Conservation (phyloP, 2,888 invertebrate genomes). For the Salticus scenicus region DNA sequence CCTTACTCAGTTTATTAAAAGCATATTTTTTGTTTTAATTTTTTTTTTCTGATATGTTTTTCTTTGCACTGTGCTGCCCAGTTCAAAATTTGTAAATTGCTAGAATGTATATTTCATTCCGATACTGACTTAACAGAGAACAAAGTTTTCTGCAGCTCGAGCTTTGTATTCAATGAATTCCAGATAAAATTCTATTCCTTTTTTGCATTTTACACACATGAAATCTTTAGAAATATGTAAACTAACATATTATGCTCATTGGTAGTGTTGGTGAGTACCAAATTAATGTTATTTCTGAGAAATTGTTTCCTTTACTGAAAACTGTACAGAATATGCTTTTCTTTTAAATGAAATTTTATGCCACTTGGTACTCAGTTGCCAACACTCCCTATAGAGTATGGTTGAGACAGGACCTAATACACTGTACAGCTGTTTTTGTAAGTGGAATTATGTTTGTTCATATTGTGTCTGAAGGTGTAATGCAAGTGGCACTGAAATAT, state of each 20-base stretch:
- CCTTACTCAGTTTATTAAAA: no score
- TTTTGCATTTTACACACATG: constrained; percentile 12
- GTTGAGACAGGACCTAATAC: constrained; percentile 49
- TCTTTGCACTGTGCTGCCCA: background rate
- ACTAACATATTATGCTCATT: constrained; percentile 54
- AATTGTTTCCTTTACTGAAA: background rate
- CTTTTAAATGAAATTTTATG: background rate
- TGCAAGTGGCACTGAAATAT: constrained; percentile 59
- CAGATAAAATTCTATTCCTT: background rate
- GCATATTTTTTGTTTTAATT: constrained; percentile 5
- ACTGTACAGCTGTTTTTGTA: constrained; percentile 65
- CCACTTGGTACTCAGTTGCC: constrained; percentile 1
- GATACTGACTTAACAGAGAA: background rate
- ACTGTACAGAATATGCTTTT: constrained; percentile 7
- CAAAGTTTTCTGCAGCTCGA: background rate
- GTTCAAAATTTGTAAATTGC: background rate
- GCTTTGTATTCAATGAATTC: background rate
- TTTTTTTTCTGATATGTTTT: background rate
- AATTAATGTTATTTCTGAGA: background rate
- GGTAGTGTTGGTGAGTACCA: constrained; percentile 53
- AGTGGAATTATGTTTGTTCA: constrained; percentile 59
- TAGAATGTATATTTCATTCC: background rate
- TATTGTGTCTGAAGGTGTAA: constrained; percentile 50
- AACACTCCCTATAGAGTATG: constrained; percentile 42
- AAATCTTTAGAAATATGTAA: constrained; percentile 43